Conservation (phyloP, 2,888 invertebrate species). For the Malacosoma neustria region DNA sequence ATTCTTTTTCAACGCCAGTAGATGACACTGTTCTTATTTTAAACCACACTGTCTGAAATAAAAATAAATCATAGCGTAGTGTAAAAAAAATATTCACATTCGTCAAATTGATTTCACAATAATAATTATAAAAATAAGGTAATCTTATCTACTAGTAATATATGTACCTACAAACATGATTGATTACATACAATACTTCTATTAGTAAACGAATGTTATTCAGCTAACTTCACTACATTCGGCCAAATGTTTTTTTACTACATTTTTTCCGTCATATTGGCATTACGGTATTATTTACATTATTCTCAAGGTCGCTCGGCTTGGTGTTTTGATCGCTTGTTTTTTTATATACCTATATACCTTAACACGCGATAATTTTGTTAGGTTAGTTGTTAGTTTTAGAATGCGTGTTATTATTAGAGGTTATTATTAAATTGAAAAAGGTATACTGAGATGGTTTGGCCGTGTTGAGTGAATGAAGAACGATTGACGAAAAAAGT, state of each 20-base stretch:
- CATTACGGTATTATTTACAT: not conserved
- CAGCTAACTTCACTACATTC: not conserved
- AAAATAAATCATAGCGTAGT: too few relatives aligned
- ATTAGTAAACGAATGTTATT: not conserved
- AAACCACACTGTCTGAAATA: too few relatives aligned
- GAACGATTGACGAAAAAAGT: too few relatives aligned
- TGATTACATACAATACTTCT: not conserved
- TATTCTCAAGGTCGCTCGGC: not conserved
- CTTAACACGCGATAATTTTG: not conserved
- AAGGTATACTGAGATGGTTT: too few relatives aligned
- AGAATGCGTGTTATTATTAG: too few relatives aligned
- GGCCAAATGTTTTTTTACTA: not conserved
- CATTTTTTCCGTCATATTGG: not conserved
- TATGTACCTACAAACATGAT: too few relatives aligned
- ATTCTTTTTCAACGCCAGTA: too few relatives aligned
- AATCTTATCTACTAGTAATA: not conserved
- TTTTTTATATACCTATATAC: not conserved
- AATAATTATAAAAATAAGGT: not conserved
- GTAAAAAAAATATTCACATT: too few relatives aligned
- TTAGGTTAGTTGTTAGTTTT: too few relatives aligned
- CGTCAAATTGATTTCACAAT: not conserved
- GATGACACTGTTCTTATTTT: too few relatives aligned
- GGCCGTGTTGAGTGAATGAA: too few relatives aligned
- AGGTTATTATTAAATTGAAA: too few relatives aligned
- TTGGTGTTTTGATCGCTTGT: not conserved